Evolutionary conservation across 2,113 vertebrate genomes (phyloP), one percentile per base, ranked within the genome.

Genomic region (Gorsachius goisagi): DNA sequence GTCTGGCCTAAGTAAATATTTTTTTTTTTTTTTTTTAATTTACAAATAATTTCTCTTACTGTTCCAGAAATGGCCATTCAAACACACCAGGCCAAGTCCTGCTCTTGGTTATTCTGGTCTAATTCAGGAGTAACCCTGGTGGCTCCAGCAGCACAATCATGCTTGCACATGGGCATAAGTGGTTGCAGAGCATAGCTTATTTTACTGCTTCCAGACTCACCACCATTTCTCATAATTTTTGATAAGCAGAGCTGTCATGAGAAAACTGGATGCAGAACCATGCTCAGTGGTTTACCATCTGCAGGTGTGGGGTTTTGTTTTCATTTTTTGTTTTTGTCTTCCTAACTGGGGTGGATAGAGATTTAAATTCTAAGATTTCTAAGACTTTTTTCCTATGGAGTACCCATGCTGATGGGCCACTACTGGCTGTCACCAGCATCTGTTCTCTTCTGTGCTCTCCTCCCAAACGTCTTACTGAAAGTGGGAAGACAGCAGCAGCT

Each of bases 281-380:
- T 2, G 3, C 32, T 39, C 45, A 55, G 19, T 44, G 50, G 52
- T 56, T 60, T 68, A 32, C 22, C 17, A 45, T 27, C 27, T 24
- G 11, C 13, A 30, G 11, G 6, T 32, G 8, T 7, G 17, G 4
- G 3, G 0, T 27, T 64, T 62, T n/a, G 10, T 76, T 55, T 60
- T 55, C 28, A 23, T 15, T 53, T 53, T 53, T 53, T 24, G 23
- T 52, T 52, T 63, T 60, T n/a, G 9, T 77, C 50, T 62, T 56
- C 28, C 13, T 47, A 59, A 37, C n/a, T 37, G 14, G 16, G 4
- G 7, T 35, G 7, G 27, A 26, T 44, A n/a, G 28, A 60, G 3
- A 76, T 41, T 37, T 69, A 28, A 76, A 60, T 39, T 64, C 12
- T 59, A 63, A 75, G 4, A 63, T 52, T 56, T 52, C 27, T 58